Evolutionary conservation across 2,888 invertebrate genomes (phyloP).

Genomic region (Platycheirus albimanus): DNA sequence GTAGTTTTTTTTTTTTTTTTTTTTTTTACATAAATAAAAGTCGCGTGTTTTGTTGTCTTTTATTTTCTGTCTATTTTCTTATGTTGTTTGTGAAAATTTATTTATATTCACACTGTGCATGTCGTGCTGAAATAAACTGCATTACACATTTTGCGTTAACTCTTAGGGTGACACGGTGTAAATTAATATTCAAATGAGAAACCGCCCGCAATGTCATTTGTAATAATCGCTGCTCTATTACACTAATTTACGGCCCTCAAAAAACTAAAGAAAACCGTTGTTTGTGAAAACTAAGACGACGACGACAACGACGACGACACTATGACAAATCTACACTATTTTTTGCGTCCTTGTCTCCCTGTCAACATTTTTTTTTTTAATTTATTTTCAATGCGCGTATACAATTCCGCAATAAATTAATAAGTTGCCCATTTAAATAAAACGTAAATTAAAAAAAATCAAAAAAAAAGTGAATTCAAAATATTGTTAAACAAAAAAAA

Average conservation of each 20-base stretch:
- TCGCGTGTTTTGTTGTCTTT: slow-evolving; percentile 29
- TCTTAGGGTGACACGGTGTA: slow-evolving; percentile 29
- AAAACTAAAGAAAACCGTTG: neutral
- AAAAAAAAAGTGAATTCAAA: too few species aligned
- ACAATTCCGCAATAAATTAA: slow-evolving; percentile 37
- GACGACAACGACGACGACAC: neutral
- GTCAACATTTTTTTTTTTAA: too few species aligned
- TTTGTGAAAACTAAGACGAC: too few species aligned
- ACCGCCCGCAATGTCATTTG: slow-evolving; percentile 28
- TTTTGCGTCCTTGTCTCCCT: too few species aligned
- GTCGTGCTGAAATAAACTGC: slow-evolving; percentile 58
- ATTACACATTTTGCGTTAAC: slow-evolving; percentile 39
- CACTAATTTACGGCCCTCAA: neutral
- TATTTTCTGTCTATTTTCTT: slow-evolving; percentile 30
- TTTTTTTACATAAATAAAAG: slow-evolving; percentile 12
- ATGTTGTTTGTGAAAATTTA: slow-evolving; percentile 41
- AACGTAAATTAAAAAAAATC: too few species aligned
- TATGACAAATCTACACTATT: too few species aligned
- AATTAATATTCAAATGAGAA: slow-evolving; percentile 60
- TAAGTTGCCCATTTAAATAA: too few species aligned
- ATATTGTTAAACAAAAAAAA: too few species aligned
- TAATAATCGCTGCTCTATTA: slow-evolving; percentile 18
- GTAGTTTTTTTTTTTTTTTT: too few species aligned
- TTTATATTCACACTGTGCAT: slow-evolving; percentile 54
- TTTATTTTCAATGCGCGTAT: slow-evolving; percentile 36